Evolutionary conservation across 2,888 invertebrate genomes (phyloP).

Genomic region (Dilophus febrilis): DNA sequence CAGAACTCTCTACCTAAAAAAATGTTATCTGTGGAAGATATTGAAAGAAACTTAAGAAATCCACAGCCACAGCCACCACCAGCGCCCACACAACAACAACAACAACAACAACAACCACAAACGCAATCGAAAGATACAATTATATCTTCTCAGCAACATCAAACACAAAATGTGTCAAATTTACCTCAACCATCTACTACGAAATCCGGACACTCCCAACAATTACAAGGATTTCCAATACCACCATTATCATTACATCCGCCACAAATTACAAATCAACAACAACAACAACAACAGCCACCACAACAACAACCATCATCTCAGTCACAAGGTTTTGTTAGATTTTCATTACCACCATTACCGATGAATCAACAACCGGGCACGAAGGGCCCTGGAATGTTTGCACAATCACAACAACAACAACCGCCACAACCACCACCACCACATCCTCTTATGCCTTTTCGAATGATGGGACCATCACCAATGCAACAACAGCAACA

Average conservation of each 20-base stretch:
- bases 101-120: slow-evolving; percentile 13
- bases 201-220: slow-evolving; percentile 5
- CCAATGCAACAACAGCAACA: slow-evolving; percentile 40
- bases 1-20: slow-evolving; percentile 17
- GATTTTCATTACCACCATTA: too few relatives aligned
- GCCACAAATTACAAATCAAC: slow-evolving; percentile 8
- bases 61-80: slow-evolving; percentile 20
- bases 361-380: too few relatives aligned
- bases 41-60: slow-evolving; percentile 26
- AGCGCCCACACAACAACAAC: slow-evolving; percentile 12
- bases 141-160: slow-evolving; percentile 7
- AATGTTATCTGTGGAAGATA: slow-evolving; percentile 28
- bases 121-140: slow-evolving; percentile 12
- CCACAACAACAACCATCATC: slow-evolving; percentile 3
- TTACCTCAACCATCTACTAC: slow-evolving; percentile 13
- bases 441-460: slow-evolving; percentile 1
- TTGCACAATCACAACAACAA: background rate
- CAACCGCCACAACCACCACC: slow-evolving; percentile 1
- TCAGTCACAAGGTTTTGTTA: slow-evolving; percentile 6
- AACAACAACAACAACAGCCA: slow-evolving; percentile 12
- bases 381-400: too few relatives aligned
- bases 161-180: slow-evolving; percentile 1
- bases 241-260: slow-evolving; percentile 9
- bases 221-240: background rate
- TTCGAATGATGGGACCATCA: slow-evolving; percentile 44